These are phyloP conservation scores for Orthosia incerta DNA, from an alignment of 2,888 invertebrate species.

Conservation along the genomic window DNA sequence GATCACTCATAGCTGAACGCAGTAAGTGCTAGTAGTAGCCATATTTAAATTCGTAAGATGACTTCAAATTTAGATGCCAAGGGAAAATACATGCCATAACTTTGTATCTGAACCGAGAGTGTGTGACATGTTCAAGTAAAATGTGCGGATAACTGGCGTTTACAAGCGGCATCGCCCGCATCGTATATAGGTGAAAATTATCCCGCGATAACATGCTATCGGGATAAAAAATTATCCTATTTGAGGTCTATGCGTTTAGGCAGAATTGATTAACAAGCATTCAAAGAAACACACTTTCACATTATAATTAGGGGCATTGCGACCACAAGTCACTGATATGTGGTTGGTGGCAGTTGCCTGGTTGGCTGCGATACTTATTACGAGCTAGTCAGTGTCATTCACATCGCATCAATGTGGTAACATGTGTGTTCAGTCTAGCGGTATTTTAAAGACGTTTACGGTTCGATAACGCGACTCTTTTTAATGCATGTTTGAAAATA, in stretches of 20 bases:
- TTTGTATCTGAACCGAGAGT: no score
- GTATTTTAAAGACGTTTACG: constrained; percentile 7
- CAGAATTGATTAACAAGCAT: no score
- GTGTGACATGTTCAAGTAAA: no score
- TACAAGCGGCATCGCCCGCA: no score
- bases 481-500: neutral
- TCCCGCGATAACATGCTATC: no score
- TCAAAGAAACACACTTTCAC: neutral
- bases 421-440: constrained; percentile 8
- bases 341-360: neutral
- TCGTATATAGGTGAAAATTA: no score
- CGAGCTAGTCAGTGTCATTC: neutral
- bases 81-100: no score
- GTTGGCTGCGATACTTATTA: neutral
- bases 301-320: neutral
- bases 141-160: no score
- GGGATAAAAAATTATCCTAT: no score
- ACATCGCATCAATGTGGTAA: neutral
- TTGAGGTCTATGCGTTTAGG: no score
- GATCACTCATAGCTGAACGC: neutral
- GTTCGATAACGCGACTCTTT: constrained; percentile 8
- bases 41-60: neutral
- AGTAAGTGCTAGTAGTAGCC: no score
- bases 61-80: no score
- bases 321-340: neutral